Evolutionary conservation across 2,113 vertebrate genomes (phyloP).

Genomic region (Regulus satrapa): DNA sequence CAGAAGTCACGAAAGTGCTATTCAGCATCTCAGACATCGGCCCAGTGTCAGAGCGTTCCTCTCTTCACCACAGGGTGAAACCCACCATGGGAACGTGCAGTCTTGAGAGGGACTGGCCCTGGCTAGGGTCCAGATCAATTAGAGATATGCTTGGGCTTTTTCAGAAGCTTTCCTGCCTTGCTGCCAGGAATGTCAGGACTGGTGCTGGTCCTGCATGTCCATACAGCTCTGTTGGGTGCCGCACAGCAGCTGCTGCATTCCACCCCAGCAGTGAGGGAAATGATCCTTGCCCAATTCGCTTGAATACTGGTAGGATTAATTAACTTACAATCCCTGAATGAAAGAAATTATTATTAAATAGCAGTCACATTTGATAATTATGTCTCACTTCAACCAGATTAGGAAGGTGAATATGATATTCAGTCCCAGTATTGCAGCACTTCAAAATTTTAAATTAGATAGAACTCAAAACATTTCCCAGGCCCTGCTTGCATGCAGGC

Average conservation of each 20-base stretch:
- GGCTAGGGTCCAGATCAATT: background rate
- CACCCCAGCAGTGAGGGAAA: background rate
- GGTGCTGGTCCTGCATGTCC: background rate
- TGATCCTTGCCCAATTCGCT: background rate
- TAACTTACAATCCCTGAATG: background rate
- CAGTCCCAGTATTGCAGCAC: background rate
- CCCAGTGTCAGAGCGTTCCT: fast-evolving
- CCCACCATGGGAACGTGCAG: background rate
- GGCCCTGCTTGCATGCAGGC: background rate
- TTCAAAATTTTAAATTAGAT: background rate
- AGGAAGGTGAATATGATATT: background rate
- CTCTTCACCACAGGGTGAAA: background rate
- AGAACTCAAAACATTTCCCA: background rate
- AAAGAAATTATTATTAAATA: constrained; percentile 20
- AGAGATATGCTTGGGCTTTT: background rate
- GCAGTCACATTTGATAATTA: background rate
- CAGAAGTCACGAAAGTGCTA: background rate
- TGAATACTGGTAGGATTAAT: background rate
- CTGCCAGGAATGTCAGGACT: background rate
- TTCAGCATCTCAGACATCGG: background rate
- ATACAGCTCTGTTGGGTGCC: background rate
- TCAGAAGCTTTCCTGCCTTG: background rate
- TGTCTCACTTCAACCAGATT: background rate
- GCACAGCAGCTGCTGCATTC: background rate
- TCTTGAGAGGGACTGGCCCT: background rate